These are phyloP conservation scores for Trachelipus rathkii DNA, from an alignment of 1,140 invertebrate genomes.

Conservation along the genomic window DNA sequence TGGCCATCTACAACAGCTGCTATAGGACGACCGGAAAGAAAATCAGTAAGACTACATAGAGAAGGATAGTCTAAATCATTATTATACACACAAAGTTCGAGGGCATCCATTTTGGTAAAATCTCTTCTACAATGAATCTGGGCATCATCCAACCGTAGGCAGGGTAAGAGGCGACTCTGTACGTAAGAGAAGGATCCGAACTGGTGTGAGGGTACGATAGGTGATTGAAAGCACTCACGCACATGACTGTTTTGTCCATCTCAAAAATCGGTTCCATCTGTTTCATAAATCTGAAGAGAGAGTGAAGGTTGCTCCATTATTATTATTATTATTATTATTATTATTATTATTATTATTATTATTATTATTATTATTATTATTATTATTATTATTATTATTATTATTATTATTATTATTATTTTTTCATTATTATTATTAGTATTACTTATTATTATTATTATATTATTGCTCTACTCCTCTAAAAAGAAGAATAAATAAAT, in stretches of 20 bases:
- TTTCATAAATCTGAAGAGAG: constrained; percentile 28
- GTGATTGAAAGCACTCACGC: constrained; percentile 33
- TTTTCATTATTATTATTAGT: too few relatives aligned
- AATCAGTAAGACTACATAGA: too few relatives aligned
- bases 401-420: too few relatives aligned
- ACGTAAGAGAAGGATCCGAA: constrained; percentile 6
- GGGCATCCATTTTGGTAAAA: constrained; percentile 35
- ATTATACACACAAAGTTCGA: constrained; percentile 27
- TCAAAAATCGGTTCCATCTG: constrained; percentile 24
- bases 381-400: too few relatives aligned
- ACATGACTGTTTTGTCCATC: constrained; percentile 23
- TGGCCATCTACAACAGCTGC: too few relatives aligned
- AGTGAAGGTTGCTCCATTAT: background rate
- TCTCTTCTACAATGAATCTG: constrained; percentile 13
- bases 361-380: too few relatives aligned
- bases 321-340: constrained; percentile 13
- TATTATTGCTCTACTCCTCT: too few relatives aligned
- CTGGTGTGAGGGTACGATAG: constrained; percentile 33
- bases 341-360: constrained; percentile 7
- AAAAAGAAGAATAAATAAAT: too few relatives aligned
- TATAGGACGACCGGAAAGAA: too few relatives aligned
- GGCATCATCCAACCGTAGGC: constrained; percentile 34
- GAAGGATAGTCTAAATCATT: too few relatives aligned
- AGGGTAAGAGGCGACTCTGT: constrained; percentile 25
- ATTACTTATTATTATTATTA: too few relatives aligned